phyloP scores from a whole-genome alignment of 2,113 vertebrate species.

The Catharus bicknelli region DNA sequence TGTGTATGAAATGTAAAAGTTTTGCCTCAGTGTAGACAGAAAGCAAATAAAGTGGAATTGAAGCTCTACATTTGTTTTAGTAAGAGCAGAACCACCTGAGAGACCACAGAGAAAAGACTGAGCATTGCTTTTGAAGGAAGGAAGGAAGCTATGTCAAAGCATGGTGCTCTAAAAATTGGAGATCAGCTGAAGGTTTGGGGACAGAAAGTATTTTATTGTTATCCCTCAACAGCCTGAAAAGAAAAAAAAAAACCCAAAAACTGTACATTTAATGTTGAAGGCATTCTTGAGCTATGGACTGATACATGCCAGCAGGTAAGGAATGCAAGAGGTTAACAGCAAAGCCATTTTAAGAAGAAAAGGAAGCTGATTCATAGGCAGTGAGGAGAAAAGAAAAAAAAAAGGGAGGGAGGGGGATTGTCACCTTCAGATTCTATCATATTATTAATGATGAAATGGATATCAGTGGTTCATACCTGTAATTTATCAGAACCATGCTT shows the following conservation, averaged over 20 bases:
- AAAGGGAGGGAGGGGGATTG: rapidly evolving
- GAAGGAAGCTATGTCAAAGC: background rate
- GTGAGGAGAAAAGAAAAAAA: background rate
- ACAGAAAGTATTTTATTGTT: background rate
- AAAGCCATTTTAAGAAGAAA: background rate
- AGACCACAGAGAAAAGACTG: background rate
- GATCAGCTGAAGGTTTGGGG: background rate
- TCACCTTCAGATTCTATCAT: background rate
- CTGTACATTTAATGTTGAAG: background rate
- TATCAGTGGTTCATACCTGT: background rate
- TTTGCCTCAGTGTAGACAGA: background rate
- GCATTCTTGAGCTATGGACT: background rate
- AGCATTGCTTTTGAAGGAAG: background rate
- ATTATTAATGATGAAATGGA: background rate
- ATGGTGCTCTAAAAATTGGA: background rate
- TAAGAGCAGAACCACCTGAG: background rate
- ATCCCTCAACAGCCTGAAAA: background rate
- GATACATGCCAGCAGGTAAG: background rate
- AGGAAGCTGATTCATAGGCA: background rate
- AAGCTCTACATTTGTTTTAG: background rate
- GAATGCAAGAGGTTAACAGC: background rate
- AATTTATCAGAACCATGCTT: background rate
- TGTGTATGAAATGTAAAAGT: background rate
- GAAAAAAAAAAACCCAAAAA: background rate
- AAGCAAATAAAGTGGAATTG: background rate